Percentiles rank a stretch among this genome's conserved stretches.
Conservation (phyloP, 2,888 invertebrate species). For the Drosophila seclusa region DNA sequence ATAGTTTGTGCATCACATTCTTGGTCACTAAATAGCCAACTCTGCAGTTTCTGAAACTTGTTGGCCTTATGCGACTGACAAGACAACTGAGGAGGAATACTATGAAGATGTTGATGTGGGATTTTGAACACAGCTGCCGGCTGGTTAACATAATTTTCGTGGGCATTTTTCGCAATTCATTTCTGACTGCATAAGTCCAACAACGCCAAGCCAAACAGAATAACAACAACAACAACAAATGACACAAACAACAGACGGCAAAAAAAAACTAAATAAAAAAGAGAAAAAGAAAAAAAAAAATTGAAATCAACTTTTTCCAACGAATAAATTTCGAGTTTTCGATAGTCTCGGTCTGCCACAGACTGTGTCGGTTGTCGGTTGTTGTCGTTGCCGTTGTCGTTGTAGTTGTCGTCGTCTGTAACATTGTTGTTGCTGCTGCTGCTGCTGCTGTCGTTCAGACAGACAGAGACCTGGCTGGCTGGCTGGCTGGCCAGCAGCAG, state of each 20-base stretch:
- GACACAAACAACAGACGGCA: slow-evolving; percentile 13
- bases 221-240: slow-evolving; percentile 29
- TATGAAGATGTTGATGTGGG: slow-evolving; percentile 42
- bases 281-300: slow-evolving; percentile 32
- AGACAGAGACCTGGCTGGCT: slow-evolving; percentile 49
- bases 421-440: neutral
- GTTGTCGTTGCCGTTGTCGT: slow-evolving; percentile 43
- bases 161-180: slow-evolving; percentile 72
- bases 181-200: slow-evolving; percentile 62
- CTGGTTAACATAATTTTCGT: slow-evolving; percentile 81
- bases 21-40: slow-evolving; percentile 1
- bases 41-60: slow-evolving; percentile 4
- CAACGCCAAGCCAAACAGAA: slow-evolving; percentile 33
- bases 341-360: slow-evolving; percentile 81
- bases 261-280: slow-evolving; percentile 35
- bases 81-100: slow-evolving; percentile 1
- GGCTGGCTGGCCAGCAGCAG: slow-evolving; percentile 53
- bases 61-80: neutral
- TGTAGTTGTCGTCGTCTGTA: slow-evolving; percentile 34
- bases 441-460: slow-evolving; percentile 63
- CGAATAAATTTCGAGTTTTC: slow-evolving; percentile 81
- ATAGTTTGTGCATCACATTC: neutral
- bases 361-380: slow-evolving; percentile 58
- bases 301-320: slow-evolving; percentile 78
- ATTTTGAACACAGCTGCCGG: slow-evolving; percentile 69